These are phyloP conservation scores for Endomychus coccineus DNA, from an alignment of 2,888 invertebrate genomes.

Conservation along the genomic window DNA sequence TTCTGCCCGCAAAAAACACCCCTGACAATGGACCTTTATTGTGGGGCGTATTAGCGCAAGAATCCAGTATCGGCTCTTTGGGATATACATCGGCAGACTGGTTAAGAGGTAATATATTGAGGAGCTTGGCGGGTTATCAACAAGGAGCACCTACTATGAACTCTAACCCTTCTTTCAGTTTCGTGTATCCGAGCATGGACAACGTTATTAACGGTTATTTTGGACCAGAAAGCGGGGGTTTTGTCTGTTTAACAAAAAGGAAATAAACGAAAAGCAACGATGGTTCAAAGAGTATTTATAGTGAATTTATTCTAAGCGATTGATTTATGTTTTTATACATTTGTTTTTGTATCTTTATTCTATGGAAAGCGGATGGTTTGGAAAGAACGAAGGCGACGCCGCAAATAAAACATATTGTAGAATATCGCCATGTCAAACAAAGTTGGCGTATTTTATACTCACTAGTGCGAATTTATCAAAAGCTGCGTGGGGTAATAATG, in stretches of 20 bases:
- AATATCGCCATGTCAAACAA: slow-evolving; percentile 57
- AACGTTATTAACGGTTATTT: slow-evolving; percentile 83
- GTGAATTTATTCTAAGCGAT: too few relatives aligned
- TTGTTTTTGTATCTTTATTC: too few relatives aligned
- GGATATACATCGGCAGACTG: slow-evolving; percentile 65
- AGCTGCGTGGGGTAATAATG: slow-evolving; percentile 88
- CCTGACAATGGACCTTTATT: slow-evolving; percentile 36
- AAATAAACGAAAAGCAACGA: slow-evolving; percentile 72
- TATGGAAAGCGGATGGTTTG: slow-evolving; percentile 71
- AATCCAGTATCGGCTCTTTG: slow-evolving; percentile 84
- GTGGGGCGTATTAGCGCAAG: slow-evolving; percentile 66
- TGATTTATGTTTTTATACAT: too few relatives aligned
- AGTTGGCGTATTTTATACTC: slow-evolving; percentile 74
- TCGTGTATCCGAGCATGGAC: slow-evolving; percentile 69
- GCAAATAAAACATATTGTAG: slow-evolving; percentile 90
- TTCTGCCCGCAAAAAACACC: slow-evolving; percentile 37
- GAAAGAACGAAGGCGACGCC: slow-evolving; percentile 82
- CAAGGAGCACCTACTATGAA: slow-evolving; percentile 48
- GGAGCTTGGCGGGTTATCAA: slow-evolving; percentile 51
- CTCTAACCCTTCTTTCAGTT: slow-evolving; percentile 50
- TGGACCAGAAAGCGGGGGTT: slow-evolving; percentile 76
- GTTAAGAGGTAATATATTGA: slow-evolving; percentile 69
- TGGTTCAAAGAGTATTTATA: slow-evolving; percentile 74
- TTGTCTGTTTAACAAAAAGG: slow-evolving; percentile 76
- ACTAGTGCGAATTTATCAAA: slow-evolving; percentile 95